Base-by-base conservation (phyloP, 2,888 invertebrate species). In the Linnaemya tessellans region DNA sequence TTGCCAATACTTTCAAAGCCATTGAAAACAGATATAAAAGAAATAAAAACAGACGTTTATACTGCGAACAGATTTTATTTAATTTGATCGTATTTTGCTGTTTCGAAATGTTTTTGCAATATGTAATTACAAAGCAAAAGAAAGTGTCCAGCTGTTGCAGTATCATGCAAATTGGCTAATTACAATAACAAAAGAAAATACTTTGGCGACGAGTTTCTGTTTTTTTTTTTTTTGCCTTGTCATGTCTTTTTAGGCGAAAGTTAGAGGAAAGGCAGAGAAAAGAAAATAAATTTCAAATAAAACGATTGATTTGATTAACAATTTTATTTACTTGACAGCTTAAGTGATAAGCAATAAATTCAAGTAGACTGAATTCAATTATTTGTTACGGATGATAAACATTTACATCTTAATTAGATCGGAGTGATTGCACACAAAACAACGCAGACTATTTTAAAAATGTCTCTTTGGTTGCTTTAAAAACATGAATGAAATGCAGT, bases 221-320 rank as follows among this genome's bases (percentile, higher is more conserved):
- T 35, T 11, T 75, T 68, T 13, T 56, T 43, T 22, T 43, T 56
- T 30, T 54, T 78, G 43, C 46, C 78, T 30, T 30, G 79, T 49
- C 7, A 18, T 49, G n/a, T 49, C 1, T 18, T 46, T 49, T 49
- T 49, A 49, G 7, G 4, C n/a, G 5, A 18, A 18, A 4, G 0
- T 49, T 18, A 49, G 7, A 46, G n/a, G n/a, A n/a, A n/a, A 8
- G 49, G 13, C 35, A 41, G 22, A 20, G 30, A 22, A 41, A 38
- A 51, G 30, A 38, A 71, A n/a, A 30, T 30, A 70, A 38, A 8
- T 60, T 58, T 10, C 9, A 78, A 65, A 35, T 68, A 25, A 68
- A 80, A 62, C 68, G 73, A 81, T 81, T 41, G 84, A 81, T 68
- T 81, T 68, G 73, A 78, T 84, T 81, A 78, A 81, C 67, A 78